phyloP scores from a whole-genome alignment of 2,797 vertebrate genomes.

The Pelobates cultripes region DNA sequence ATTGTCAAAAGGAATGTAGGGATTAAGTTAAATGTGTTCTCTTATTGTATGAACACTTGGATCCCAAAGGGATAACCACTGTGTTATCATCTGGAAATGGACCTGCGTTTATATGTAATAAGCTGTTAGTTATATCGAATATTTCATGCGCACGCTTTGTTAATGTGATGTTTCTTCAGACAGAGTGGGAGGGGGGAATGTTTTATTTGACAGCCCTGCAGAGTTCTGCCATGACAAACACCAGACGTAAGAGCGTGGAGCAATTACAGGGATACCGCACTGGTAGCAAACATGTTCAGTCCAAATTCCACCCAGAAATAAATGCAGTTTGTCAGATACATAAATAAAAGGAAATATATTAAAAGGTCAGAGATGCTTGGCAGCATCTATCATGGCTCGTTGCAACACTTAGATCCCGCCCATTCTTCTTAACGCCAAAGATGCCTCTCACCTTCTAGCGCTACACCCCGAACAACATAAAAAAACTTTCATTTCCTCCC shows the following conservation, averaged over 20 bases:
- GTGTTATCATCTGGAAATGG: constrained; percentile 73
- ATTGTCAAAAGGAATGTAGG: constrained; percentile 7
- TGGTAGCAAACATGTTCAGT: neutral
- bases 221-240: constrained; percentile 13
- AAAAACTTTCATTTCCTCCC: too few relatives aligned
- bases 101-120: too few relatives aligned
- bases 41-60: constrained; percentile 72
- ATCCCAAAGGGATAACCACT: constrained; percentile 75
- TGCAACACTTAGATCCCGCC: neutral
- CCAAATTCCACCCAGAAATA: neutral
- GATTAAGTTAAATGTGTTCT: constrained; percentile 51
- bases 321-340: neutral
- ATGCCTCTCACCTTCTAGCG: neutral
- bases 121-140: too few relatives aligned
- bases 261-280: neutral
- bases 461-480: too few relatives aligned
- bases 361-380: neutral
- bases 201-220: constrained; percentile 43
- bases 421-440: neutral
- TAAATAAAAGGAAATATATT: neutral
- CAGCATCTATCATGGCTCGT: too few relatives aligned
- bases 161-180: too few relatives aligned
- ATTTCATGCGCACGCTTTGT: too few relatives aligned
- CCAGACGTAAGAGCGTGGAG: constrained; percentile 8
- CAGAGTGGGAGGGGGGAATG: neutral